Percentiles rank a stretch among this genome's conserved stretches.
Evolutionary conservation across 1,140 invertebrate genomes (phyloP).

Genomic region (Lepidurus packardi): DNA sequence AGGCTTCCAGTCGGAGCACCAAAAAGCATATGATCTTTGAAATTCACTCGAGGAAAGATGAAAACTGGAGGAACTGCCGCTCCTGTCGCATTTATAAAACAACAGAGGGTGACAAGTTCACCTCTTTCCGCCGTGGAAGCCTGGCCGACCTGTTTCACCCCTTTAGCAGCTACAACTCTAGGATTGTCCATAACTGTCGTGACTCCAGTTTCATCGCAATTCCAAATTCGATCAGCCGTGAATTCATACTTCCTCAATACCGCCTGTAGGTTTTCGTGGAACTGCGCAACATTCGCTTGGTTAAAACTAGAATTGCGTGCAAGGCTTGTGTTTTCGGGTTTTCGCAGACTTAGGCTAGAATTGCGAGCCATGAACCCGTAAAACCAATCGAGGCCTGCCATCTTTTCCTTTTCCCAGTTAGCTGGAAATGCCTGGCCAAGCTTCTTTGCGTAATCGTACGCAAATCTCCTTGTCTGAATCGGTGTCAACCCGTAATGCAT

Average conservation of each 20-base stretch:
- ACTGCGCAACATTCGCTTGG: conserved; percentile 40
- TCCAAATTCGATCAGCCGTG: conserved; percentile 44
- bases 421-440: conserved; percentile 13
- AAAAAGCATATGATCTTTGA: conserved; percentile 46
- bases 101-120: conserved; percentile 43
- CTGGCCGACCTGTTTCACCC: conserved; percentile 44
- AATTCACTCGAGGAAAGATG: conserved; percentile 45
- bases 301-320: conserved; percentile 46
- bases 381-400: conserved; percentile 45
- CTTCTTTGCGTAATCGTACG: not conserved
- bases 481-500: conserved; percentile 12
- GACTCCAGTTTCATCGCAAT: conserved; percentile 46
- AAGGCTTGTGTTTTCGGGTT: conserved; percentile 45
- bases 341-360: conserved; percentile 42
- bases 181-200: conserved; percentile 39
- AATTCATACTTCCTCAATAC: conserved; percentile 44
- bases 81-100: conserved; percentile 43
- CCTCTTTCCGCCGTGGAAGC: conserved; percentile 44
- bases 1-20: conserved; percentile 44
- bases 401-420: conserved; percentile 42
- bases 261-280: conserved; percentile 42
- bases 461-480: not conserved
- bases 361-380: conserved; percentile 44
- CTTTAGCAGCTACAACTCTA: conserved; percentile 42
- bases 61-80: conserved; percentile 45